Conservation (phyloP, 2,797 vertebrate species). For the Lepus oiostolus region DNA sequence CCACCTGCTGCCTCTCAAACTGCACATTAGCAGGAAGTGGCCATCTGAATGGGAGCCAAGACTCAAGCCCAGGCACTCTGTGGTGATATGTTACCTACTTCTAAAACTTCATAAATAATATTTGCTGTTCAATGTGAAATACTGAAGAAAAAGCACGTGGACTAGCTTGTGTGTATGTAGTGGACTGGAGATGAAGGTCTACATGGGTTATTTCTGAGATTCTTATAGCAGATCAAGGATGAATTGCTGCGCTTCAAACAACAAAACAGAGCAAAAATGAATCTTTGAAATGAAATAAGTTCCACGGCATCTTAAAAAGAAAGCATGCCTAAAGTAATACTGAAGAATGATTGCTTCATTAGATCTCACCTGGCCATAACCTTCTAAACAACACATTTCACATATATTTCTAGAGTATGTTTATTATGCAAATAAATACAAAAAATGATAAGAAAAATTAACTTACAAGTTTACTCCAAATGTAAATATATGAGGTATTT, state of each 20-base stretch:
- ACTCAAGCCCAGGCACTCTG: no score
- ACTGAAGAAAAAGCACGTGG: background rate
- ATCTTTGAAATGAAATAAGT: background rate
- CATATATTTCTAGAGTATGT: background rate
- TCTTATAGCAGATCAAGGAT: background rate
- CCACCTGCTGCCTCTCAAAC: no score
- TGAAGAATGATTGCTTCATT: background rate
- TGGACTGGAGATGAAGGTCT: rapidly evolving
- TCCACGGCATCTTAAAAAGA: background rate
- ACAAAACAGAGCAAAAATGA: background rate
- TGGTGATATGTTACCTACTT: no score
- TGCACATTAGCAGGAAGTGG: no score
- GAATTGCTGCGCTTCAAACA: background rate
- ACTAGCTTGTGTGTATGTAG: no score
- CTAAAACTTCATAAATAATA: background rate
- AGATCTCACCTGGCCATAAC: conserved; percentile 13
- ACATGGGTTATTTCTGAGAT: background rate
- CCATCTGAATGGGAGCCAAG: no score
- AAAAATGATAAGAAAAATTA: background rate
- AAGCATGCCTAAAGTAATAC: background rate
- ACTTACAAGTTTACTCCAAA: background rate
- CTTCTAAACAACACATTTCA: background rate
- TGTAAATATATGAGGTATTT: background rate
- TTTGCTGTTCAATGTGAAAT: background rate
- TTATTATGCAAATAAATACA: conserved; percentile 33